Evolutionary conservation across 2,888 invertebrate genomes (phyloP), one percentile per base, ranked within the genome.

Genomic region (Mesopsocus fuscifrons): DNA sequence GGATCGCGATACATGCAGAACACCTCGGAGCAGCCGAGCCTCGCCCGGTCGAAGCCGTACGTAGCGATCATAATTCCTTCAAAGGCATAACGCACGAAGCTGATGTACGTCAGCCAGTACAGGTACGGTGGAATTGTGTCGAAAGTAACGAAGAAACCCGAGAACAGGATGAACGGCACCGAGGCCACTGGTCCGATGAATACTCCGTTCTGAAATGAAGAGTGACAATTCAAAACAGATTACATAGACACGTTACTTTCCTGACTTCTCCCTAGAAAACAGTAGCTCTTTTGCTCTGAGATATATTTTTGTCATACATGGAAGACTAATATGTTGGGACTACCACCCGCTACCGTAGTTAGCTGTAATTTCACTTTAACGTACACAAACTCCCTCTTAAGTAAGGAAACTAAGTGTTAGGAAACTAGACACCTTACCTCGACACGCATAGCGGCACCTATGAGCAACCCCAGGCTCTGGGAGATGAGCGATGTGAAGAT

Each of bases 111-210:
- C 16, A 92, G 65, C 82, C 91, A 89, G 53, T 77, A 77, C 41
- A 94, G 66, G 59, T 91, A 92, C 43, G 71, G 69, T 2, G 92
- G 92, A 57, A 92, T 84, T 32, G 88, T 88, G 58, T 82, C 77
- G 60, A 91, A 79, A 59, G 84, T 88, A 40, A 91, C 85, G 63
- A 92, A 92, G 69, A 92, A 92, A 5, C 92, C 92, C 23, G 88
- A 88, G 65, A 92, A 92, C 22, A 92, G 69, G 38, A 92, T 78
- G 44, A 91, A 78, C 9, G 92, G 92, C 11, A 38, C 38, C 50
- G 83, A 80, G 47, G 85, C 79, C 30, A 92, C 87, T 21, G 92
- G 92, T 3, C 91, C 92, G 48, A 79, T 63, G 54, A 72, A 73
- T 41, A 72, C 71, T 3, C 72, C 72, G 45, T 66, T 70, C 72